Percentiles rank a stretch among this genome's conserved stretches.
Evolutionary conservation across 2,888 invertebrate genomes (phyloP).

Genomic region (Catocala fraxini): DNA sequence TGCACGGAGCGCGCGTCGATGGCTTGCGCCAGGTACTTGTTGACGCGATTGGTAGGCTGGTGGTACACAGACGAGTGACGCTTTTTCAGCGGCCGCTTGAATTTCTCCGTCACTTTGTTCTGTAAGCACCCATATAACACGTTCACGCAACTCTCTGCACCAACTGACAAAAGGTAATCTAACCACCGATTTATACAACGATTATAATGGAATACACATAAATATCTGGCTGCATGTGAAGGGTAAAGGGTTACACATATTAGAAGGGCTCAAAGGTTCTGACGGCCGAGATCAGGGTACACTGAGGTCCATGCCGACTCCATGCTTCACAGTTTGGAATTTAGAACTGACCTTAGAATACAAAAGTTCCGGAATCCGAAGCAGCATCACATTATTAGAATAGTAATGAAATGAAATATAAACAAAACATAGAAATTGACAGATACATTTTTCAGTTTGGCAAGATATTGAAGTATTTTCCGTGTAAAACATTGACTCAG

Average conservation of each 20-base stretch:
- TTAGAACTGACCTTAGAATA: conserved; percentile 84
- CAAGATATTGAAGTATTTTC: conserved; percentile 35
- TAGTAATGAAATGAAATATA: conserved; percentile 74
- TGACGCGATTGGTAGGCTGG: conserved; percentile 96
- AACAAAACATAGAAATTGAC: conserved; percentile 51
- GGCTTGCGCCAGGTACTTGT: conserved; percentile 96
- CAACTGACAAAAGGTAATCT: conserved; percentile 33
- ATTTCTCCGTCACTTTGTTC: conserved; percentile 95
- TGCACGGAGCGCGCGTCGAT: conserved; percentile 97
- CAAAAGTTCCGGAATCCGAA: conserved; percentile 84
- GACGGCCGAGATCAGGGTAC: conserved; percentile 61
- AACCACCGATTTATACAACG: conserved; percentile 55
- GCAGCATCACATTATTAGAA: conserved; percentile 86
- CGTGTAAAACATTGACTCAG: conserved; percentile 14
- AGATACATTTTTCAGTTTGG: conserved; percentile 35
- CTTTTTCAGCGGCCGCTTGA: conserved; percentile 95
- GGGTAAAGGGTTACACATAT: conserved; percentile 49
- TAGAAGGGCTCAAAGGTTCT: conserved; percentile 33
- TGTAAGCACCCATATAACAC: conserved; percentile 74
- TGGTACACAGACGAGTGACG: conserved; percentile 95
- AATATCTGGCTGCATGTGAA: conserved; percentile 44
- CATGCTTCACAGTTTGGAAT: conserved; percentile 74
- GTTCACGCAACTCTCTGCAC: conserved; percentile 54
- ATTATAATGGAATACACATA: conserved; percentile 42
- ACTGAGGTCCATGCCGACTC: conserved; percentile 79